Evolutionary conservation across 2,797 vertebrate species (phyloP), one percentile per base, ranked within the genome.

Genomic region (Pantherophis vulpinus): DNA sequence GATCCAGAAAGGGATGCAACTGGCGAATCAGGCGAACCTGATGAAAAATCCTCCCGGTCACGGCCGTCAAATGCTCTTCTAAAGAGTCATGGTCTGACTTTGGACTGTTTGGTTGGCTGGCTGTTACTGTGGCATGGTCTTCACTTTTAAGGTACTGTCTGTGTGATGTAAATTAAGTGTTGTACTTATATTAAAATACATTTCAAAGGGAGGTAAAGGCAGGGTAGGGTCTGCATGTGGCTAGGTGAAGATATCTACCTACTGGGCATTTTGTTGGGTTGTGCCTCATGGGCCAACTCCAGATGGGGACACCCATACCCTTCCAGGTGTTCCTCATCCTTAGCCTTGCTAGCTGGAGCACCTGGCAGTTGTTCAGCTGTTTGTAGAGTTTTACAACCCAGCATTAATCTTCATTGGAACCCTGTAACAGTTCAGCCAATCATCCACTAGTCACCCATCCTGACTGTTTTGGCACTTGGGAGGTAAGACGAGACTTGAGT

Each of bases 181-280:
- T 60, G 59, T 9, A 9, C 59, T 25, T 25, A 7, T 60, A 25
- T 61, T 27, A 7, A 61, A 9, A 61, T 61, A 3, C 60, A 61
- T 61, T 61, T 61, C 60, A 61, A 27, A 25, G 99, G 89, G 99
- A 99, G 98, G 98, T 99, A 89, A 97, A 96, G 60, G 83, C 60
- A 2, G 32, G 25, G 32, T 27, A n/a, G 27, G 37, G 4, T 20
- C 16, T 9, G 1, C 70, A 37, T 20, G 14, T 32, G 66, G n/a
- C 66, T 32, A n/a, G 66, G 14, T 37, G n/a, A 32, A 37, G n/a
- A 3, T 59, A 59, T 8, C 58, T 32, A 8, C 14, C 14, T 32
- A 8, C n/a, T 18, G 6, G 66, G 66, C 14, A 0, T 37, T 79
- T 79, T 79, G 32, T 20, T 37, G 32, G 32, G 32, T 42, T 74